Evolutionary conservation across 2,888 invertebrate species (phyloP).

Genomic region (Eupithecia subumbrata): DNA sequence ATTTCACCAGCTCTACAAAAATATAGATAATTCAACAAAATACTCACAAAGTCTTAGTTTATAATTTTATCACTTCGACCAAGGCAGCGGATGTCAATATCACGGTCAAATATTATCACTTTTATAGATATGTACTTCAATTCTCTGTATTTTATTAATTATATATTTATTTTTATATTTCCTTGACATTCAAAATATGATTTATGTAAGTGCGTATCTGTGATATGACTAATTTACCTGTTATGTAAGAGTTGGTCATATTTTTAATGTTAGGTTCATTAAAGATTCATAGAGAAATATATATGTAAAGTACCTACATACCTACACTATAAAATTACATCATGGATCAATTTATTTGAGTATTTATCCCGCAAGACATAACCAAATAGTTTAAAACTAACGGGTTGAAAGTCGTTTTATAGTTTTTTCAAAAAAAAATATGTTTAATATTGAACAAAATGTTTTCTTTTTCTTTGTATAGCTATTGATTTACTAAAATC

Average conservation of each 20-base stretch:
- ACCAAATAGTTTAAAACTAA: too few species aligned
- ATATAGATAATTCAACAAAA: too few species aligned
- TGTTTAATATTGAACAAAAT: too few species aligned
- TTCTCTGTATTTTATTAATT: not conserved
- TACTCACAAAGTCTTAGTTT: not conserved
- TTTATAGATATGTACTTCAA: not conserved
- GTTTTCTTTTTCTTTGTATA: not conserved
- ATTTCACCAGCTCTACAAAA: too few species aligned
- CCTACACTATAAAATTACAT: too few species aligned
- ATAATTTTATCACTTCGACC: not conserved
- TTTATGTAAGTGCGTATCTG: not conserved
- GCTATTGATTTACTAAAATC: not conserved
- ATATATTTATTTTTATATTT: not conserved
- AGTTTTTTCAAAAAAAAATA: too few species aligned
- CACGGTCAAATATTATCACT: not conserved
- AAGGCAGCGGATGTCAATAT: not conserved
- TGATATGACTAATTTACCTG: not conserved
- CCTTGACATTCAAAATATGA: not conserved
- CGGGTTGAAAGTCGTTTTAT: too few species aligned
- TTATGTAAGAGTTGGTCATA: not conserved
- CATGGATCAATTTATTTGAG: too few species aligned
- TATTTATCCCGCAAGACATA: too few species aligned
- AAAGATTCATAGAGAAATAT: not conserved
- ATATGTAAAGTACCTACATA: not conserved
- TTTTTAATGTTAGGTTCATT: not conserved